Evolutionary conservation across 2,888 invertebrate species (phyloP), one percentile per base, ranked within the genome.

Genomic region (Lasioglossum vierecki): DNA sequence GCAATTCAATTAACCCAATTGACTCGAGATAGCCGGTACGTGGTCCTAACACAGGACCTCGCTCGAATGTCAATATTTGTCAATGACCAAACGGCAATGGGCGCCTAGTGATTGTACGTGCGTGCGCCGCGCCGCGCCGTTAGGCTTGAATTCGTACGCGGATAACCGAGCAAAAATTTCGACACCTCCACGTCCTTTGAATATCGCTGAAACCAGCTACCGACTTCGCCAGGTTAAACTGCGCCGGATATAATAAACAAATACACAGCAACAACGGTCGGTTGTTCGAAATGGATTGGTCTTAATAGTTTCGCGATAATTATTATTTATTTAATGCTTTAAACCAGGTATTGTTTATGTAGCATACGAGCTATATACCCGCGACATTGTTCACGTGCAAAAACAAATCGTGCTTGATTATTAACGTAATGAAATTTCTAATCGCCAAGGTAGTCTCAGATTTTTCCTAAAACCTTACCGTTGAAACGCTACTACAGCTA

Each of bases 1-100:
- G 82, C 89, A 73, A 90, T 91, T 89, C 83, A 86, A 86, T 89
- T 86, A 86, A 87, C 83, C 85, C 88, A 85, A 90, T 89, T 90
- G 89, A 88, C 85, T 84, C 83, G 89, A 85, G 88, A 84, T 90
- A 84, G 87, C 74, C 75, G 76, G 71, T 81, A 70, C 76, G 81
- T 68, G 81, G 79, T 75, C 85, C 82, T 80, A 84, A 84, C 82
- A 76, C 78, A 83, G 83, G 57, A 86, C 88, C 79, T 83, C 71
- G 74, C 74, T 75, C 78, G 86, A 88, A 88, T 84, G 86, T 84
- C 84, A 86, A 90, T 90, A 88, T 89, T 90, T 88, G 86, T 82
- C 86, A 85, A 83, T 88, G 83, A 73, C 71, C 86, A 83, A 82
- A 85, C 79, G 80, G 79, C 82, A 85, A 80, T 84, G 44, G 82